phyloP scores from a whole-genome alignment of 2,888 invertebrate species.

The Archips xylosteana region DNA sequence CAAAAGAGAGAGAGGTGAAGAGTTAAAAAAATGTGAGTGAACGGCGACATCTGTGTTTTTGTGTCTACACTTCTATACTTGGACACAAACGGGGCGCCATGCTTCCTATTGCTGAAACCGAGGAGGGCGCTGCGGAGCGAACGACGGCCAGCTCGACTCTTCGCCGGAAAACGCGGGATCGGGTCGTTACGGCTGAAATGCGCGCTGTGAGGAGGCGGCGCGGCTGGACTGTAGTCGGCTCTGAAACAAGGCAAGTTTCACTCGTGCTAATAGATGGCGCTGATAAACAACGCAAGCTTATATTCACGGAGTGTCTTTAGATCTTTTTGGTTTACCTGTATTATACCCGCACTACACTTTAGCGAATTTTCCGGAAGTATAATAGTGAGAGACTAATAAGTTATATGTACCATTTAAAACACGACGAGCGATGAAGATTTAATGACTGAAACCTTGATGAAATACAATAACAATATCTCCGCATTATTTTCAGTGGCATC shows the following conservation, averaged over 20 bases:
- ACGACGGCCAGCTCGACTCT: constrained; percentile 63
- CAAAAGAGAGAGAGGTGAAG: background rate
- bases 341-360: too few relatives aligned
- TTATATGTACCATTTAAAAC: too few relatives aligned
- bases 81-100: constrained; percentile 50
- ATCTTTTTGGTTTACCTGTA: background rate
- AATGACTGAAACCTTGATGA: too few relatives aligned
- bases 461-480: too few relatives aligned
- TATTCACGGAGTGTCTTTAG: background rate
- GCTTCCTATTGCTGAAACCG: constrained; percentile 78
- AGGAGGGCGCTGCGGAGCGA: constrained; percentile 71
- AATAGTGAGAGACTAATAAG: too few relatives aligned
- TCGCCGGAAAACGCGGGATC: constrained; percentile 73
- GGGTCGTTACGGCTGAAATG: constrained; percentile 77
- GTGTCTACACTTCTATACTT: constrained; percentile 47
- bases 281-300: constrained; percentile 39
- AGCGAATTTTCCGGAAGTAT: too few relatives aligned
- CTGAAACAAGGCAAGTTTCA: constrained; percentile 88
- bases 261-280: constrained; percentile 65
- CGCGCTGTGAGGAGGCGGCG: constrained; percentile 86
- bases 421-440: too few relatives aligned
- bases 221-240: constrained; percentile 92
- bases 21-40: constrained; percentile 27
- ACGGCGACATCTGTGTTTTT: constrained; percentile 59
- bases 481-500: background rate